These are phyloP conservation scores for Botia kubotai DNA, from an alignment of 2,797 vertebrate genomes.

Conservation along the genomic window DNA sequence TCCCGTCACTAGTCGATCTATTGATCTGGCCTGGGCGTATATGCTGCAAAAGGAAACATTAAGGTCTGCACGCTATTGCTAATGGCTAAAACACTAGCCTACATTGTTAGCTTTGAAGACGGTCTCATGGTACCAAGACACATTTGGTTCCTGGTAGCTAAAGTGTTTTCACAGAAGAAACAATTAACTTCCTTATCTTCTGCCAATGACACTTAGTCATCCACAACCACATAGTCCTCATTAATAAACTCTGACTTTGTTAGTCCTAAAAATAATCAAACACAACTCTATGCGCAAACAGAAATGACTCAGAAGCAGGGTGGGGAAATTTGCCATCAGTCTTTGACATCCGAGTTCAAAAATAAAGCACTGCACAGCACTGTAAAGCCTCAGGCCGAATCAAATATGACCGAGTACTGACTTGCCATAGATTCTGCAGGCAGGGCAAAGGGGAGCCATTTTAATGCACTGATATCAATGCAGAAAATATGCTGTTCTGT, in stretches of 20 bases:
- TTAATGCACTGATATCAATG: conserved; percentile 27
- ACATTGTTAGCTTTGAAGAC: conserved; percentile 15
- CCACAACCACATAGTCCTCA: conserved; percentile 24
- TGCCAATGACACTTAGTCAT: conserved; percentile 6
- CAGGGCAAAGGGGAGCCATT: conserved; percentile 43
- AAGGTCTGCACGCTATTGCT: conserved; percentile 27
- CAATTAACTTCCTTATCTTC: background rate
- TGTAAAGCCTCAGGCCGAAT: conserved; percentile 39
- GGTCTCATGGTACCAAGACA: background rate
- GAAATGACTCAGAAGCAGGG: conserved; percentile 18
- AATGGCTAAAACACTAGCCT: conserved; percentile 39
- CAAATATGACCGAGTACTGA: conserved; percentile 31
- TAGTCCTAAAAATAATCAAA: too few species aligned
- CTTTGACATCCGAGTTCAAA: background rate
- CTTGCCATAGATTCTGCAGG: too few species aligned
- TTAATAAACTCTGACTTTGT: conserved; percentile 16
- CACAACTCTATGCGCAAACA: conserved; percentile 30
- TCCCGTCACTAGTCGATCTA: conserved; percentile 46
- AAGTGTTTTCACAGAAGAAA: background rate
- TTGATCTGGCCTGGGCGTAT: conserved; percentile 48
- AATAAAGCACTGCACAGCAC: background rate
- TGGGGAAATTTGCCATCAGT: conserved; percentile 22
- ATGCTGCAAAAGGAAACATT: conserved; percentile 51
- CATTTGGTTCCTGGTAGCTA: background rate
- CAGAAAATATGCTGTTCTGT: conserved; percentile 7